Evolutionary conservation across 2,888 invertebrate genomes (phyloP).

Genomic region (Euclidia mi): DNA sequence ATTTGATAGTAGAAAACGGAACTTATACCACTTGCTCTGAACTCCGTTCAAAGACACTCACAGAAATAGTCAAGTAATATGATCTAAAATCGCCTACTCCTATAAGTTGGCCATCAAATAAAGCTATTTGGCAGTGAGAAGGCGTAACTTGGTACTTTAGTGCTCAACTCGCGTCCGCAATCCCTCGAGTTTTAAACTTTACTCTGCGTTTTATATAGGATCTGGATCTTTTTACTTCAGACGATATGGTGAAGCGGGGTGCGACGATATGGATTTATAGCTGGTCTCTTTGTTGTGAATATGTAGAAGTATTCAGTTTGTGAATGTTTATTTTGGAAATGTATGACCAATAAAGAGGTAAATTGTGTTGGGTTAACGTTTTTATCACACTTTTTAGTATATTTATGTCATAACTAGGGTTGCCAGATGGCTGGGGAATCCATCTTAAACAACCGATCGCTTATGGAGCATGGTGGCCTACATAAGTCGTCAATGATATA

Average conservation of each 20-base stretch:
- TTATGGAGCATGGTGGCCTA: no score
- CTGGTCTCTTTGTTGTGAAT: background rate
- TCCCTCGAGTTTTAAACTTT: constrained; percentile 57
- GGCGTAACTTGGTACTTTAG: constrained; percentile 56
- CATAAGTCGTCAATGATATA: no score
- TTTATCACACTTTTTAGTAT: no score
- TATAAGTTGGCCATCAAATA: constrained; percentile 39
- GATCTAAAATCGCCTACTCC: constrained; percentile 19
- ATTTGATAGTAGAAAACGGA: no score
- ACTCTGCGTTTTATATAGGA: constrained; percentile 37
- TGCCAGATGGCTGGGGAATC: no score
- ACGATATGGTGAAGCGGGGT: constrained; percentile 3
- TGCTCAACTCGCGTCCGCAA: constrained; percentile 45
- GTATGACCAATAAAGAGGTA: no score
- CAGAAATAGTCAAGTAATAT: background rate
- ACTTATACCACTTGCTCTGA: no score
- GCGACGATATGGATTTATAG: background rate
- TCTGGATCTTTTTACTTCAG: constrained; percentile 1
- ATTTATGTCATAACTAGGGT: no score
- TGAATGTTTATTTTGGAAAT: no score
- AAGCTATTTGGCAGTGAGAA: constrained; percentile 50
- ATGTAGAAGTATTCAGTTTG: background rate
- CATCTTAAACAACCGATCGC: no score
- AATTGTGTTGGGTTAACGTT: no score
- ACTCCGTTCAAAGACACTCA: no score